Percentiles rank a stretch among this genome's conserved stretches.
These are phyloP conservation scores for Pipistrellus nathusii DNA, from an alignment of 2,797 vertebrate species.

Conservation along the genomic window DNA sequence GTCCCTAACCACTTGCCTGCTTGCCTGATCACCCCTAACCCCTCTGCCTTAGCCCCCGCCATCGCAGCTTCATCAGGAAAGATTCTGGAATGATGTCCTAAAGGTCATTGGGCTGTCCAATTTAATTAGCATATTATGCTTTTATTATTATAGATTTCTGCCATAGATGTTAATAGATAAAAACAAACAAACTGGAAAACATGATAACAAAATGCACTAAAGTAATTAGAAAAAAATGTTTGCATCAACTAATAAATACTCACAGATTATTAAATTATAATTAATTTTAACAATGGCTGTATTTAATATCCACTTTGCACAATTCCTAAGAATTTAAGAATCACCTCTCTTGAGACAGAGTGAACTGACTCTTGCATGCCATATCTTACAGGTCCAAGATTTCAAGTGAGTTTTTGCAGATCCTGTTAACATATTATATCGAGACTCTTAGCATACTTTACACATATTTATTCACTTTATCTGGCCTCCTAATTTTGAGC, in stretches of 20 bases:
- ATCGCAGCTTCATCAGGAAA: no score
- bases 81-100: no score
- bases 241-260: neutral
- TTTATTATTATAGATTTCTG: neutral
- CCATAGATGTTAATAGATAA: neutral
- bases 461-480: neutral
- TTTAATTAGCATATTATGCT: no score
- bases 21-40: no score
- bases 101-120: no score
- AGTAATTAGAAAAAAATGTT: constrained; percentile 16
- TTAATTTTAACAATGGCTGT: neutral
- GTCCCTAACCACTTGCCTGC: no score
- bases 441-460: neutral
- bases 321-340: neutral
- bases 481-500: neutral
- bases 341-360: neutral
- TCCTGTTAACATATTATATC: neutral
- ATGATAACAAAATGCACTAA: neutral
- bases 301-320: neutral
- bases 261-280: neutral
- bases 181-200: neutral
- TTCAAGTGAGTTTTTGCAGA: neutral
- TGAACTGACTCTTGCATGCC: neutral
- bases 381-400: neutral
- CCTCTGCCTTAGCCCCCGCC: no score